A percentile compares a stretch with the other conserved stretches of the same genome.
Conservation (phyloP, 2,888 invertebrate genomes). For the Eupelmus urozonus region DNA sequence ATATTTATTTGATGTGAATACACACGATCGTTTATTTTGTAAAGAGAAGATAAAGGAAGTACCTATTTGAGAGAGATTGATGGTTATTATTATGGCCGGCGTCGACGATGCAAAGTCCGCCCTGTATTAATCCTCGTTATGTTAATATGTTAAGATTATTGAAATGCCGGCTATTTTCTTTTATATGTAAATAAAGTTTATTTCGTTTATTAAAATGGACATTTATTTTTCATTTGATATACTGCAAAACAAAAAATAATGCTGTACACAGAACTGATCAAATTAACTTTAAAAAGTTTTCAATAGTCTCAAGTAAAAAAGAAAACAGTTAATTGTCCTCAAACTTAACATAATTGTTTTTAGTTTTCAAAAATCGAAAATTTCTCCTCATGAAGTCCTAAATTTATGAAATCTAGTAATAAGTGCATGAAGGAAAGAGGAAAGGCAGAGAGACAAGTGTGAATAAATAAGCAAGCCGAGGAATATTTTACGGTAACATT, state of each 20-base stretch:
- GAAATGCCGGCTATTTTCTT: constrained; percentile 35
- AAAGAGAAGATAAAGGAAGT: constrained; percentile 2
- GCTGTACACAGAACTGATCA: neutral
- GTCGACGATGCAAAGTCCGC: neutral
- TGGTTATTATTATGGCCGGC: constrained; percentile 22
- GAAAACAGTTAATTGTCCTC: neutral
- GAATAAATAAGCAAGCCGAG: constrained; percentile 13
- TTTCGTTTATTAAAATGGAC: constrained; percentile 35
- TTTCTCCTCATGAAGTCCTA: neutral
- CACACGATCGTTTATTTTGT: constrained; percentile 36
- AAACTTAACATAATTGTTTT: too few relatives aligned
- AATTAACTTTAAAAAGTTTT: neutral
- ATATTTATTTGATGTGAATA: constrained; percentile 48
- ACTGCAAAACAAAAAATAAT: neutral
- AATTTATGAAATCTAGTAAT: neutral
- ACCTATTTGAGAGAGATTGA: constrained; percentile 9
- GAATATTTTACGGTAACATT: constrained; percentile 30
- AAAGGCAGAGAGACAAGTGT: neutral
- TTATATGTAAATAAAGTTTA: constrained; percentile 59
- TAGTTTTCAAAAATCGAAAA: too few relatives aligned
- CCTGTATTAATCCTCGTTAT: constrained; percentile 49
- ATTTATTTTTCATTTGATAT: neutral
- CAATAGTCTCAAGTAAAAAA: too few relatives aligned
- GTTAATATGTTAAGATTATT: constrained; percentile 43
- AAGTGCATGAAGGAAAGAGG: neutral